A percentile compares a stretch with the other conserved stretches of the same genome.
phyloP scores from a whole-genome alignment of 2,797 vertebrate species.

The Lycodopsis pacificus region DNA sequence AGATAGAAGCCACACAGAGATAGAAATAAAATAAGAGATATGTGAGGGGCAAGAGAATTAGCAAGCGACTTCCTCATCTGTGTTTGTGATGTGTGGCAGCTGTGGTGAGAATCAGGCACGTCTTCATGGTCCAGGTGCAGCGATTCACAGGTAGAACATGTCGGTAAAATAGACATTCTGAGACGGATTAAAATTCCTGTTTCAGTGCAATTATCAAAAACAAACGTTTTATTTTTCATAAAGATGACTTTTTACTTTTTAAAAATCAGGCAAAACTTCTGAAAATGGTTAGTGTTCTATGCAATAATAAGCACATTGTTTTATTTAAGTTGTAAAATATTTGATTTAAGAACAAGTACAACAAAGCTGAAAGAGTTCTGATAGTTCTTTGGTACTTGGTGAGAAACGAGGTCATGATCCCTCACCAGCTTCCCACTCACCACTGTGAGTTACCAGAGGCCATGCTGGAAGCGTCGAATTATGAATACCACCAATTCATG shows the following conservation, averaged over 20 bases:
- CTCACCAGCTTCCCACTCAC: constrained; percentile 3
- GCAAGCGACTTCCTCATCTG: constrained; percentile 38
- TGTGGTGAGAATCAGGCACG: constrained; percentile 37
- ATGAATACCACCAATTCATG: no score
- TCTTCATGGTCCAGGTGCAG: constrained; percentile 24
- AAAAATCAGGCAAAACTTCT: not conserved
- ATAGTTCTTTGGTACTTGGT: not conserved
- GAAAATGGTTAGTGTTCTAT: not conserved
- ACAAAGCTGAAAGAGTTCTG: not conserved
- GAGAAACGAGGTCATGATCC: not conserved
- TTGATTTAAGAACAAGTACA: no score
- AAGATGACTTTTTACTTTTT: not conserved
- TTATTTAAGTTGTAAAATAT: no score
- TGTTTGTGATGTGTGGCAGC: constrained; percentile 34
- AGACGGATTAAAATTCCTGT: constrained; percentile 3
- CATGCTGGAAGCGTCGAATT: not conserved
- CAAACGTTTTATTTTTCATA: no score
- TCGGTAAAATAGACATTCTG: not conserved
- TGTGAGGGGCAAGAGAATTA: not conserved
- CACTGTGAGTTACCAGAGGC: not conserved
- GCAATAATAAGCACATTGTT: not conserved
- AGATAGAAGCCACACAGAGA: constrained; percentile 49
- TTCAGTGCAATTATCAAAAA: no score
- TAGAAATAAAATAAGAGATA: constrained; percentile 13
- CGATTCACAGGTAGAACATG: constrained; percentile 10